Evolutionary conservation across 2,113 vertebrate species (phyloP), one percentile per base, ranked within the genome.

Genomic region (Tetrax tetrax): DNA sequence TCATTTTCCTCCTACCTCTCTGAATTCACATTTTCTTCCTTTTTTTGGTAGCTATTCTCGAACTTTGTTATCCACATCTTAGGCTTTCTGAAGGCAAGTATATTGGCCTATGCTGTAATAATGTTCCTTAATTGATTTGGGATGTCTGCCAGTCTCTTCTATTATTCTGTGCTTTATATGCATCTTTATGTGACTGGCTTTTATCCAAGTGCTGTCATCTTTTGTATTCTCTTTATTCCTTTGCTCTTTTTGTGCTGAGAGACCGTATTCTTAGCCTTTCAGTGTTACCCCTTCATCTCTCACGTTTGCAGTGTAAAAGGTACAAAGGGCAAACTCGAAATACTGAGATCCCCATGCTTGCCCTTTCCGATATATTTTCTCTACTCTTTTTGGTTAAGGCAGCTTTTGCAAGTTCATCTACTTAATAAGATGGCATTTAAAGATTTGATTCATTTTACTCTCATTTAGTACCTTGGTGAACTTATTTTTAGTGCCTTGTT

Each of bases 71-170:
- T 95, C 74, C 92, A 75, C 81, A 80, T 96, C 83, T 96, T 95
- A 95, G 79, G 23, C 92, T 92, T 97, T 97, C 41, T 84, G 80
- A 95, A 97, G 87, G 83, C 47, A 92, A 87, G n/a, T 94, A 72
- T 93, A 76, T 86, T 96, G 71, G 93, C 61, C 75, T 96, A 14
- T 88, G 90, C 87, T 93, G 85, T 91, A 97, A 83, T 88, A 97
- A 97, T 98, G 90, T 97, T 97, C 95, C 51, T 76, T 98, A 98
- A 98, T 97, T 98, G 97, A 98, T 97, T 96, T 94, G 96, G 97
- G 95, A 97, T 93, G 51, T 95, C 87, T 96, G 97, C 98, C 98
- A 98, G 51, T 92, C 59, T 95, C 90, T 90, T 97, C 96, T 92
- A 90, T 93, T 96, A 96, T 95, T 92, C 79, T 92, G 51, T 38